phyloP scores from a whole-genome alignment of 2,113 vertebrate species.

The Falcunculus frontatus region DNA sequence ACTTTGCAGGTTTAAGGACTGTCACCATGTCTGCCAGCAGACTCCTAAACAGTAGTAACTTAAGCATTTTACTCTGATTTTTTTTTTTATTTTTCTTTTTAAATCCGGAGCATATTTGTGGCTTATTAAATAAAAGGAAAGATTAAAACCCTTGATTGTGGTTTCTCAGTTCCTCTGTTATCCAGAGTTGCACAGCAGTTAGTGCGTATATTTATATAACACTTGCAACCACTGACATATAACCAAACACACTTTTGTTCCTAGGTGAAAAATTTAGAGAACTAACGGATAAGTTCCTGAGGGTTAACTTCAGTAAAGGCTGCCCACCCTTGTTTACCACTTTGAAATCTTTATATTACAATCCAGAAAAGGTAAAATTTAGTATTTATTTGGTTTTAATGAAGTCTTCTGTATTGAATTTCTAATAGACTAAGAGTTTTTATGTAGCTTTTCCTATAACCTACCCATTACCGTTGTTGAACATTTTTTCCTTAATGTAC shows the following conservation, averaged over 20 bases:
- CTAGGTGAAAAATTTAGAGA: conserved; percentile 81
- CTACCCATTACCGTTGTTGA: neutral
- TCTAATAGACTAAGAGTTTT: neutral
- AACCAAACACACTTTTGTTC: conserved; percentile 71
- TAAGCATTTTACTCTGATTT: neutral
- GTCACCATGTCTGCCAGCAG: neutral
- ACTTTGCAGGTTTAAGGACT: neutral
- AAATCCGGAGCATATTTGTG: neutral
- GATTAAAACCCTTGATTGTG: neutral
- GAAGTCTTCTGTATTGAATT: conserved; percentile 30
- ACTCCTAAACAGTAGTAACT: neutral
- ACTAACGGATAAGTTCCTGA: conserved; percentile 78
- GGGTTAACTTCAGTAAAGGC: conserved; percentile 80
- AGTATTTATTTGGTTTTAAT: conserved; percentile 63
- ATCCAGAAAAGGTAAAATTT: conserved; percentile 80
- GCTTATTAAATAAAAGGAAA: neutral
- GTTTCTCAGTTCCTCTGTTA: neutral
- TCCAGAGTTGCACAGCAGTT: neutral
- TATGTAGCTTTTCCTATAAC: neutral
- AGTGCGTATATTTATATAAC: conserved; percentile 23
- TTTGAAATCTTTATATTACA: conserved; percentile 81
- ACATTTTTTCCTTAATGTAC: neutral
- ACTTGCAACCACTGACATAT: conserved; percentile 42
- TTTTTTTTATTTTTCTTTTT: neutral
- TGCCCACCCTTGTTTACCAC: conserved; percentile 80